These are phyloP conservation scores for Apis florea DNA, from an alignment of 1,140 invertebrate genomes.

Conservation along the genomic window DNA sequence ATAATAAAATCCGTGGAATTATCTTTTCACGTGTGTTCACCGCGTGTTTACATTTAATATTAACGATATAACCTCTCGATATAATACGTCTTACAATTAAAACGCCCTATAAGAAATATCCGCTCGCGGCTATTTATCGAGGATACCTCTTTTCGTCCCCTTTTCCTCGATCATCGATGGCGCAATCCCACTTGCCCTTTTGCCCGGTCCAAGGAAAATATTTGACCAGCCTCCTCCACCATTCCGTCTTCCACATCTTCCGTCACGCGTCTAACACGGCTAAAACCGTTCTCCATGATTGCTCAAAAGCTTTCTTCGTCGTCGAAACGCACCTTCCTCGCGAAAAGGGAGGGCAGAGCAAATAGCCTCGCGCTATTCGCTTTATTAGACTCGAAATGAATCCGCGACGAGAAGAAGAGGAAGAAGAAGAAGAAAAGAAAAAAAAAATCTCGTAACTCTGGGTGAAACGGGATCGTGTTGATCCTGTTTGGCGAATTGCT, in stretches of 20 bases:
- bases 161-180: neutral
- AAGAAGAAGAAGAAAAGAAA: too few species aligned
- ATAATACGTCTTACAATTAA: constrained; percentile 24
- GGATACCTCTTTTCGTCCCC: constrained; percentile 15
- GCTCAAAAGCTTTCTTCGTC: constrained; percentile 54
- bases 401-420: neutral
- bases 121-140: constrained; percentile 39
- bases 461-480: constrained; percentile 11
- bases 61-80: neutral
- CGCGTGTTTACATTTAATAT: neutral
- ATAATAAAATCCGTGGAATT: neutral
- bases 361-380: constrained; percentile 37
- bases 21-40: too few species aligned
- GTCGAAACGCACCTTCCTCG: constrained; percentile 8
- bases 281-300: constrained; percentile 53
- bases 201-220: constrained; percentile 49
- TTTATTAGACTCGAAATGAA: constrained; percentile 52
- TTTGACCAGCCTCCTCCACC: constrained; percentile 32
- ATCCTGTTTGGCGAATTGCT: constrained; percentile 45
- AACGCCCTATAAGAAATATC: neutral
- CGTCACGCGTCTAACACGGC: constrained; percentile 30
- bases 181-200: constrained; percentile 31
- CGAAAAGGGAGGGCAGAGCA: constrained; percentile 37
- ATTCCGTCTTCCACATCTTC: constrained; percentile 15
- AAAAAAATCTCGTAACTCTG: constrained; percentile 37